These are phyloP conservation scores for Embidobia sp. DNA, from an alignment of 2,888 invertebrate genomes.

Conservation along the genomic window DNA sequence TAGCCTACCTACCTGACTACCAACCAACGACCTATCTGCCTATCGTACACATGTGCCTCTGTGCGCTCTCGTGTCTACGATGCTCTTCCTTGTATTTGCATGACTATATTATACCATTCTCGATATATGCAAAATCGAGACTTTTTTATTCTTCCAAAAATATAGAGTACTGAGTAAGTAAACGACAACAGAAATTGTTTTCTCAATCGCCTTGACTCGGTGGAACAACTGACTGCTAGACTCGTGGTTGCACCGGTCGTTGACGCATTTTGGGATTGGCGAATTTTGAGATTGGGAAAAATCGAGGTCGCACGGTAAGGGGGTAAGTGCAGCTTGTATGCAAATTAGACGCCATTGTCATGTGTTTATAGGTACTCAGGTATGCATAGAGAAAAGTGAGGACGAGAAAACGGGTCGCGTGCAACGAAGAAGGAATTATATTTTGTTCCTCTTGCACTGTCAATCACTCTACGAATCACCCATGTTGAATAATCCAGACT, in stretches of 20 bases:
- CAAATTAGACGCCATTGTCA: conserved; percentile 77
- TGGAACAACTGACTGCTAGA: not conserved
- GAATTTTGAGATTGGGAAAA: too few species aligned
- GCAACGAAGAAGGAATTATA: conserved; percentile 18
- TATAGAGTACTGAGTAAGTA: conserved; percentile 57
- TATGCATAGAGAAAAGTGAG: conserved; percentile 31
- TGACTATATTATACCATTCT: conserved; percentile 74
- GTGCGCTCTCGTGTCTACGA: conserved; percentile 42
- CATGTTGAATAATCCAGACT: conserved; percentile 56
- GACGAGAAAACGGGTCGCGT: conserved; percentile 15
- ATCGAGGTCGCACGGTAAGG: too few species aligned
- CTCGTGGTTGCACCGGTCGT: too few species aligned
- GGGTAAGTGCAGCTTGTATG: conserved; percentile 71
- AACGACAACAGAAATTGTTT: too few species aligned
- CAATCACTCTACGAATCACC: conserved; percentile 62
- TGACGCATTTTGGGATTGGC: too few species aligned
- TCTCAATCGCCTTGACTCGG: too few species aligned
- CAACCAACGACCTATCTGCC: conserved; percentile 35
- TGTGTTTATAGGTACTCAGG: conserved; percentile 70
- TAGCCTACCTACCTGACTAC: conserved; percentile 40
- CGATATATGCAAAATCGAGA: conserved; percentile 71
- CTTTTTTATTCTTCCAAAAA: conserved; percentile 56
- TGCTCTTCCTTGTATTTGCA: conserved; percentile 71
- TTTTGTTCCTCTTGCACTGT: conserved; percentile 56
- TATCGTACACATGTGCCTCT: conserved; percentile 15